Conservation (phyloP, 2,888 invertebrate genomes). For the Hedya salicella region DNA sequence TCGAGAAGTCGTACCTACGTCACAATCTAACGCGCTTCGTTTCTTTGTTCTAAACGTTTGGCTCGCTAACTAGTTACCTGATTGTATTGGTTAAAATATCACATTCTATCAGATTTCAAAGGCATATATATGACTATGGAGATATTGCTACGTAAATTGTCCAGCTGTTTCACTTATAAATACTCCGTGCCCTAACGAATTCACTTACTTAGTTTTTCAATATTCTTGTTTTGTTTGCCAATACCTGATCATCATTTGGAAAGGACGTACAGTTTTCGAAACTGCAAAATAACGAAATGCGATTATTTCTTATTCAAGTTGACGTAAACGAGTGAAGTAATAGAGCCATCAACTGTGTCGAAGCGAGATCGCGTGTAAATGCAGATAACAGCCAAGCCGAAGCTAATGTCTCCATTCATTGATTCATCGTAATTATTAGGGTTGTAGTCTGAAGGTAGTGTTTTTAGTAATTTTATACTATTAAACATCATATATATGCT, state of each 20-base stretch:
- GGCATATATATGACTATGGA: background rate
- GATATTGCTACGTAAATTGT: background rate
- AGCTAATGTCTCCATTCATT: conserved; percentile 35
- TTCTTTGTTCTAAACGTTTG: conserved; percentile 33
- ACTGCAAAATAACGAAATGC: conserved; percentile 18
- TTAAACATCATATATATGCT: background rate
- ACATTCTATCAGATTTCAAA: background rate
- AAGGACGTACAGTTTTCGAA: conserved; percentile 20
- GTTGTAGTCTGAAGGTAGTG: conserved; percentile 3
- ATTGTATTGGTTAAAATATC: background rate
- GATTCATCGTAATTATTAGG: conserved; percentile 29
- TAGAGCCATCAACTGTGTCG: conserved; percentile 32
- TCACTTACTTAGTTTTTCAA: background rate
- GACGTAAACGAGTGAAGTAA: conserved; percentile 34
- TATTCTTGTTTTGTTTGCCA: background rate
- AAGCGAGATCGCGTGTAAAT: conserved; percentile 41
- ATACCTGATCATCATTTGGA: conserved; percentile 21
- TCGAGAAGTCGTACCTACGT: conserved; percentile 27
- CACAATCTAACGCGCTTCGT: conserved; percentile 12
- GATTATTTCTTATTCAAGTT: conserved; percentile 29
- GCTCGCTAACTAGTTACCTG: background rate
- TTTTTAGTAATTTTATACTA: conserved; percentile 8
- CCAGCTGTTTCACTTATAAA: background rate
- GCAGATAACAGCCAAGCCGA: conserved; percentile 24
- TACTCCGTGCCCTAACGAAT: background rate